Base-by-base conservation (phyloP, 2,797 vertebrate genomes). In the Mareca penelope region DNA sequence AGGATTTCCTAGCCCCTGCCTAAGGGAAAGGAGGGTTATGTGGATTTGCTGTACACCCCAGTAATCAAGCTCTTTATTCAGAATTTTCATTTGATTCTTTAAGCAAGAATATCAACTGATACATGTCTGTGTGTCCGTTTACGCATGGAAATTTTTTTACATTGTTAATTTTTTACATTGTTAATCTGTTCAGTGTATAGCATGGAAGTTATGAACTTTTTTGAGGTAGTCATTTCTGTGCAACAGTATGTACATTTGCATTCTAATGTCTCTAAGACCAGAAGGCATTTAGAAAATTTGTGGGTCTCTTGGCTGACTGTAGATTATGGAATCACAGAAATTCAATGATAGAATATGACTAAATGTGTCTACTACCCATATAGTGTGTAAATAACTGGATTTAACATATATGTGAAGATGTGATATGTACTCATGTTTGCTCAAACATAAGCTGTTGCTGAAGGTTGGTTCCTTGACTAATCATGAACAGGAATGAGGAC, bases 401-500 rank as follows among this genome's bases (percentile, higher is more conserved):
- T 52, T 86, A 80, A 52, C 10, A 6, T 40, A 9, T 3, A 15
- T 37, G 31, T 85, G 19, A 22, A 83, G 65, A 56, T 35, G 19
- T 29, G 72, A 2, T 53, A 35, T 23, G 19, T 67, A 13, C 35
- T 69, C 7, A 1, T 15, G 15, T 73, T 80, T 84, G 35, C 52
- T 78, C 70, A 77, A 59, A 82, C 22, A 28, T 11, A 46, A 71
- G 50, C 15, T 78, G 42, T 56, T 91, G 50, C 85, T 88, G 64
- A 68, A 91, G 55, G 15, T 46, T 90, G 44, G 2, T n/a, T 85
- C 92, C 63, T 35, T 88, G 10, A 91, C 90, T 92, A 80, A 80
- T 76, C 46, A 7, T 31, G 14, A 69, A 24, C 4, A 69, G 10
- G 48, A 19, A 37, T 60, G 71, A 85, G 64, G 28, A 61, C n/a